Percentiles rank a stretch among this genome's conserved stretches.
Conservation (phyloP, 2,797 vertebrate genomes). For the Pipistrellus pygmaeus region DNA sequence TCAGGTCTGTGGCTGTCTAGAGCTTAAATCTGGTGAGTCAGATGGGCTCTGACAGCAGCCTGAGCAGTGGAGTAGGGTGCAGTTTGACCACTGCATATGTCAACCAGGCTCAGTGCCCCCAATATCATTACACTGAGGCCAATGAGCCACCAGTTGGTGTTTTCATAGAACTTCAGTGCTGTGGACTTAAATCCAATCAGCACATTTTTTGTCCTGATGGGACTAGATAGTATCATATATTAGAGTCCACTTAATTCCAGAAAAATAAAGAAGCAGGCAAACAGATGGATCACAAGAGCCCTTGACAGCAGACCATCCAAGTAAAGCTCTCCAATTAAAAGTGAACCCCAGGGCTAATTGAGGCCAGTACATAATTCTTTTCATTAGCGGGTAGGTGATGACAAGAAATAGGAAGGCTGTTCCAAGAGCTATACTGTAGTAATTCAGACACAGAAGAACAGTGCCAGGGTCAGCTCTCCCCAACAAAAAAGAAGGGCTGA, state of each 20-base stretch:
- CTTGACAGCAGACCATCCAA: slow-evolving; percentile 93
- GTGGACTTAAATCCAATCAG: slow-evolving; percentile 96
- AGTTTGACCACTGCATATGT: slow-evolving; percentile 92
- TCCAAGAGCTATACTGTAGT: slow-evolving; percentile 89
- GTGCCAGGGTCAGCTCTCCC: background rate
- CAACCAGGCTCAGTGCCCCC: slow-evolving; percentile 90
- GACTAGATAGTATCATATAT: slow-evolving; percentile 95
- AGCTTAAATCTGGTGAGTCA: slow-evolving; percentile 93
- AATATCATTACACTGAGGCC: slow-evolving; percentile 93
- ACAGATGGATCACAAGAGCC: slow-evolving; percentile 94
- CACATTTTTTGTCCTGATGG: slow-evolving; percentile 96
- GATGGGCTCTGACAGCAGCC: slow-evolving; percentile 88
- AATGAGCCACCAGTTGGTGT: slow-evolving; percentile 95
- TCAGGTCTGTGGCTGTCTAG: slow-evolving; percentile 94
- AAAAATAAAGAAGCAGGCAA: slow-evolving; percentile 94
- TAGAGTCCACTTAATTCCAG: slow-evolving; percentile 94
- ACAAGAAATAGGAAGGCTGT: slow-evolving; percentile 94
- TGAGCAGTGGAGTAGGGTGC: slow-evolving; percentile 92
- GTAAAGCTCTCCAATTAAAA: slow-evolving; percentile 95
- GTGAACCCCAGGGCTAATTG: slow-evolving; percentile 93
- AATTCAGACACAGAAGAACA: background rate
- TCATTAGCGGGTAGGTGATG: slow-evolving; percentile 95
- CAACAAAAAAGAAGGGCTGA: background rate
- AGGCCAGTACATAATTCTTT: slow-evolving; percentile 97
- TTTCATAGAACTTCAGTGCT: slow-evolving; percentile 92